phyloP scores from a whole-genome alignment of 2,797 vertebrate species.

The Neosilurus mollespiculum region DNA sequence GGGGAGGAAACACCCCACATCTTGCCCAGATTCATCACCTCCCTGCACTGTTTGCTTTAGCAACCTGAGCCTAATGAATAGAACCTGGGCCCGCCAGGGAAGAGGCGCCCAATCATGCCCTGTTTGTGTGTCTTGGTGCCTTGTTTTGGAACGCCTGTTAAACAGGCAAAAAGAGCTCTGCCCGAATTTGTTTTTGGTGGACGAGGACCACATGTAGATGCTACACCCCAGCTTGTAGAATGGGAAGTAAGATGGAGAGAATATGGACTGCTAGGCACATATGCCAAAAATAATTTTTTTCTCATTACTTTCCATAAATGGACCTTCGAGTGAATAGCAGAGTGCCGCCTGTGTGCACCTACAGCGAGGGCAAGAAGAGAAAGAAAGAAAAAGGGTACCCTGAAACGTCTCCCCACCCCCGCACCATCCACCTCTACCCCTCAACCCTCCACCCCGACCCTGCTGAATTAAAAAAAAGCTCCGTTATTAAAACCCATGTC shows the following conservation, averaged over 20 bases:
- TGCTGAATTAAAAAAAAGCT: conserved; percentile 79
- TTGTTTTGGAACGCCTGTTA: conserved; percentile 53
- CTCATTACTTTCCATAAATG: conserved; percentile 54
- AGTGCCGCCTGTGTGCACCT: conserved; percentile 20
- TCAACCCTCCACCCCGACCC: conserved; percentile 54
- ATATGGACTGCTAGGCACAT: conserved; percentile 8
- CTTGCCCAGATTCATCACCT: conserved; percentile 76
- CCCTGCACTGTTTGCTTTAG: conserved; percentile 77
- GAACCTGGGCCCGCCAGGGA: conserved; percentile 56
- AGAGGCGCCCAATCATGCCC: conserved; percentile 50
- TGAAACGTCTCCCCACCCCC: conserved; percentile 4
- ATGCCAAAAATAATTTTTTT: conserved; percentile 47
- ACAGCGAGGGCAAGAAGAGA: conserved; percentile 22
- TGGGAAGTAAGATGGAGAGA: conserved; percentile 17
- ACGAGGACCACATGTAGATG: conserved; percentile 31
- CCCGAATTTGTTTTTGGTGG: conserved; percentile 42
- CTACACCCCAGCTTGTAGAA: conserved; percentile 29
- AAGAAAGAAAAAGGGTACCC: conserved; percentile 28
- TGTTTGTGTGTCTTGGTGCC: conserved; percentile 58
- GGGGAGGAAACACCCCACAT: conserved; percentile 43
- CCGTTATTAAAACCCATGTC: conserved; percentile 80
- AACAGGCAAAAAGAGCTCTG: conserved; percentile 18
- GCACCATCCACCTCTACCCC: background rate
- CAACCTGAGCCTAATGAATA: conserved; percentile 72
- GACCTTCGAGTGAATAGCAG: conserved; percentile 41